Conservation (phyloP, 2,888 invertebrate species). For the Ormyrus labotus region DNA sequence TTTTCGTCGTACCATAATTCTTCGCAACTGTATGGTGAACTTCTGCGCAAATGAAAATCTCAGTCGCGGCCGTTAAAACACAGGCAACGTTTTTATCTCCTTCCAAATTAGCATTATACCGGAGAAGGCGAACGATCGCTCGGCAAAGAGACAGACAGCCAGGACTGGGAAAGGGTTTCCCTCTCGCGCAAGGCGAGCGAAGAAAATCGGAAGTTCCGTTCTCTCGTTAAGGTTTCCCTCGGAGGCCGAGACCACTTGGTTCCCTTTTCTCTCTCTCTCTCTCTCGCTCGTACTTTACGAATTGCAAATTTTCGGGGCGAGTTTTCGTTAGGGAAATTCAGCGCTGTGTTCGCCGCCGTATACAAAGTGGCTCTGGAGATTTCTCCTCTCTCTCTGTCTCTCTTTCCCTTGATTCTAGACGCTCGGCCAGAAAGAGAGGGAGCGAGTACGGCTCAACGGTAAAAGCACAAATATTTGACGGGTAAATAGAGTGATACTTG, state of each 20-base stretch:
- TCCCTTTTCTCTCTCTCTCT: conserved; percentile 51
- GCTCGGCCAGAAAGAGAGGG: conserved; percentile 25
- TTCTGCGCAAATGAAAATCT: too few species aligned
- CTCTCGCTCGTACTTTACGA: conserved; percentile 68
- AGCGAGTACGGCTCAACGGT: conserved; percentile 69
- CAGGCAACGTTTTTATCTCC: too few species aligned
- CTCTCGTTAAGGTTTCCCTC: conserved; percentile 56
- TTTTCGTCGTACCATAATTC: too few species aligned
- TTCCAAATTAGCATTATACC: too few species aligned
- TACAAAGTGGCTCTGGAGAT: conserved; percentile 73
- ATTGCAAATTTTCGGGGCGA: conserved; percentile 74
- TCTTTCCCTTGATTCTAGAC: conserved; percentile 1
- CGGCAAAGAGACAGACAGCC: neutral
- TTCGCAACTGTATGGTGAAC: too few species aligned
- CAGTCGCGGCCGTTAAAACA: too few species aligned
- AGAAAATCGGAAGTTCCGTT: conserved; percentile 55
- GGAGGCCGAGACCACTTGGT: conserved; percentile 29
- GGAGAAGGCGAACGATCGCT: too few species aligned
- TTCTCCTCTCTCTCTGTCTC: conserved; percentile 49
- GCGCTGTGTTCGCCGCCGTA: conserved; percentile 69
- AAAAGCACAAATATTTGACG: conserved; percentile 76
- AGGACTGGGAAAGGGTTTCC: neutral
- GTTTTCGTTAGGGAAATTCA: conserved; percentile 74
- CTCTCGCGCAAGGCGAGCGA: neutral
- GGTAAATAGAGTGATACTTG: conserved; percentile 75